Conservation (phyloP, 2,797 vertebrate species). For the Leontopithecus rosalia region DNA sequence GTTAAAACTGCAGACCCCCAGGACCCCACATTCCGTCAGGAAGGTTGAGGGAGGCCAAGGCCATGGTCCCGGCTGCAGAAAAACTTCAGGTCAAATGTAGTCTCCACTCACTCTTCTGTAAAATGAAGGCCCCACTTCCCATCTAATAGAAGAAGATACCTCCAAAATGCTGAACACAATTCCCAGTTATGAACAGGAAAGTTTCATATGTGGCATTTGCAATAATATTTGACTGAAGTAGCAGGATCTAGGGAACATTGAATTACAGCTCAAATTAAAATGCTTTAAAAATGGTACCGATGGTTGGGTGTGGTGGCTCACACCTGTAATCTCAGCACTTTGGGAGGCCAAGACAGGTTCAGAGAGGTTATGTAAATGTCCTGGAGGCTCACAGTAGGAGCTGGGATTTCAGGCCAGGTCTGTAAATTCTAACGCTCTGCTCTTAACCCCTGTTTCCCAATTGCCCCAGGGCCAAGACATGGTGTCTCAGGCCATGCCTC, state of each 20-base stretch:
- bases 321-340: not conserved
- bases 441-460: not conserved
- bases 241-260: too few species aligned
- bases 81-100: not conserved
- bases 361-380: not conserved
- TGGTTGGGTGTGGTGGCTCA: accelerated
- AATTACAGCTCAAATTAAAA: not conserved
- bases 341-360: not conserved
- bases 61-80: not conserved
- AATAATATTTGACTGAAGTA: not conserved
- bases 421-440: not conserved
- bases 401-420: not conserved
- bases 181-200: not conserved
- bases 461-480: accelerated
- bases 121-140: not conserved
- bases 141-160: not conserved
- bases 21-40: not conserved
- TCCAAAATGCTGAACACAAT: too few species aligned
- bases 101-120: not conserved
- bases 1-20: not conserved
- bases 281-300: not conserved
- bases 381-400: not conserved
- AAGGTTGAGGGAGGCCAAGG: not conserved
- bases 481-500: too few species aligned
- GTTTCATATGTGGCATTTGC: not conserved